Percentiles rank a stretch among this genome's conserved stretches.
phyloP scores from a whole-genome alignment of 2,113 vertebrate species.

The Thymallus thymallus region DNA sequence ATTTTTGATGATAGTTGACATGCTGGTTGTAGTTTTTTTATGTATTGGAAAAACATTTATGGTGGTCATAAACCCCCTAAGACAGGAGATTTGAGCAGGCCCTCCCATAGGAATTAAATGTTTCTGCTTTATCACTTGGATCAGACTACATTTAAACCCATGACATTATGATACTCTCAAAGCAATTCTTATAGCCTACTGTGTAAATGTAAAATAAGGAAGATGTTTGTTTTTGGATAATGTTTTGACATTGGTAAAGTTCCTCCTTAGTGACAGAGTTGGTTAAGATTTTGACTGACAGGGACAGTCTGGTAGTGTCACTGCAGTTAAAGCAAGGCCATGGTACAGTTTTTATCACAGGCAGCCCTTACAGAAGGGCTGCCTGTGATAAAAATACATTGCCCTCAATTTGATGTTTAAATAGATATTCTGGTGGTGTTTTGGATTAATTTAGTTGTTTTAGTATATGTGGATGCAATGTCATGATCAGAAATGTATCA shows the following conservation, averaged over 20 bases:
- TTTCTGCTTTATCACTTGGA: not conserved
- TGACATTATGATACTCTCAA: not conserved
- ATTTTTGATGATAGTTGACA: not conserved
- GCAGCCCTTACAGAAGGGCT: not conserved
- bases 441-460: not conserved
- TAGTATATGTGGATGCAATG: not conserved
- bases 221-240: not conserved
- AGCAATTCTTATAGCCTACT: too few relatives aligned
- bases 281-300: conserved; percentile 5
- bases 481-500: not conserved
- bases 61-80: not conserved
- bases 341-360: not conserved
- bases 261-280: not conserved
- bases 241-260: not conserved
- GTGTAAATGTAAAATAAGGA: not conserved
- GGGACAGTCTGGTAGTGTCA: not conserved
- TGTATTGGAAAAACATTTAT: not conserved
- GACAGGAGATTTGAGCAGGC: not conserved
- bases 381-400: too few relatives aligned
- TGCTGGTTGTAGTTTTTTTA: not conserved
- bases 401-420: too few relatives aligned
- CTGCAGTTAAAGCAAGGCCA: not conserved
- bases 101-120: not conserved
- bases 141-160: not conserved
- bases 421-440: too few relatives aligned